phyloP scores from a whole-genome alignment of 2,797 vertebrate genomes.

The Meriones psammophilus region DNA sequence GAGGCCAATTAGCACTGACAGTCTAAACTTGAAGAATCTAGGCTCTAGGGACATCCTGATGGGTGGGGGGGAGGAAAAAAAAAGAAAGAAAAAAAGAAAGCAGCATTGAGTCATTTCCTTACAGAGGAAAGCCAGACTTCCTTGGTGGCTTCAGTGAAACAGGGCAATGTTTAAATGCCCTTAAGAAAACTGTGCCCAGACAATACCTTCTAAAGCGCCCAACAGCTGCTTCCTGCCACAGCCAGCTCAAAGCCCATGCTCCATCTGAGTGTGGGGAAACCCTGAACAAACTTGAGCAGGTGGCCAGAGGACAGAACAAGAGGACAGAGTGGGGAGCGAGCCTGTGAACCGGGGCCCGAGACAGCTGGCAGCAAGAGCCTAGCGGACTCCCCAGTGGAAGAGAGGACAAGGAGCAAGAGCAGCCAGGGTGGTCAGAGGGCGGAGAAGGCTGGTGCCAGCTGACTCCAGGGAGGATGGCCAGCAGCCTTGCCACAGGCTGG shows the following conservation, averaged over 20 bases:
- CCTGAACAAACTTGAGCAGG: too few relatives aligned
- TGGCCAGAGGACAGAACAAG: neutral
- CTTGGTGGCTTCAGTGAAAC: neutral
- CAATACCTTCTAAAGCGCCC: neutral
- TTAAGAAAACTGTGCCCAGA: neutral
- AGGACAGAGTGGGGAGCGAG: neutral
- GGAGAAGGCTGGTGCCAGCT: neutral
- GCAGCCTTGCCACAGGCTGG: neutral
- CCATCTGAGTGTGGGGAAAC: neutral
- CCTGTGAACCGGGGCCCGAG: neutral
- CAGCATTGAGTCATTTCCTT: neutral
- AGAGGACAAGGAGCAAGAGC: neutral
- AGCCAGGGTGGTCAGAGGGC: neutral
- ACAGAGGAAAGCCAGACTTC: neutral
- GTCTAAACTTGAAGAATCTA: neutral
- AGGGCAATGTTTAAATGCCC: neutral
- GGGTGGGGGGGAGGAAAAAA: fast-evolving
- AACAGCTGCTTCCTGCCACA: neutral
- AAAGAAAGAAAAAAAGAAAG: too few relatives aligned
- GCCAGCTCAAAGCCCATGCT: neutral
- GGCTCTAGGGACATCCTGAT: too few relatives aligned
- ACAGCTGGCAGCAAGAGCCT: neutral
- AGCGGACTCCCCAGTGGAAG: neutral
- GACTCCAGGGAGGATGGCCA: neutral
- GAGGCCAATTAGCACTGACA: neutral